Percentiles rank a stretch among this genome's conserved stretches.
Evolutionary conservation across 2,888 invertebrate species (phyloP).

Genomic region (Polydrusus cervinus): DNA sequence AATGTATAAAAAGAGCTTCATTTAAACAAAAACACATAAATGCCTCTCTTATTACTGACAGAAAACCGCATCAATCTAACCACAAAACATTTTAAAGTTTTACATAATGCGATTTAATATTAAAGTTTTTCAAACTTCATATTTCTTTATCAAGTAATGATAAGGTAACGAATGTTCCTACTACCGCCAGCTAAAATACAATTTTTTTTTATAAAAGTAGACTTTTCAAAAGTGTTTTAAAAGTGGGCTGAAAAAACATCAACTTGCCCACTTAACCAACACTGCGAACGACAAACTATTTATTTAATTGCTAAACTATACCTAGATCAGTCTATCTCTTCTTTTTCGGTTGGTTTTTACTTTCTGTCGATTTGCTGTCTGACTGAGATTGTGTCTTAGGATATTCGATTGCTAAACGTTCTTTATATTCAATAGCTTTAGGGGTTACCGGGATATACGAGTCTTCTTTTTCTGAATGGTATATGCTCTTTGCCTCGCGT

Average conservation of each 20-base stretch:
- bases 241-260: constrained; percentile 19
- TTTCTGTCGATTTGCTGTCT: constrained; percentile 11
- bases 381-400: constrained; percentile 32
- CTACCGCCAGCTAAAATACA: not conserved
- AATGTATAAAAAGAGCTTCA: constrained; percentile 57
- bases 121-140: not conserved
- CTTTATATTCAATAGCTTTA: constrained; percentile 54
- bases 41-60: constrained; percentile 48
- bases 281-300: constrained; percentile 14
- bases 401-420: constrained; percentile 40
- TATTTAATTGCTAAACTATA: constrained; percentile 11
- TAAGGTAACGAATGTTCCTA: not conserved
- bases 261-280: constrained; percentile 18
- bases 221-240: not conserved
- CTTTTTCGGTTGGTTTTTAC: constrained; percentile 29
- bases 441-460: constrained; percentile 65
- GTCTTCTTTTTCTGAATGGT: constrained; percentile 69
- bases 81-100: no score
- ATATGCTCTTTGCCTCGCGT: constrained; percentile 74
- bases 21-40: constrained; percentile 62
- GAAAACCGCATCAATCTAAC: not conserved
- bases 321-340: constrained; percentile 47
- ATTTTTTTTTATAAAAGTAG: constrained; percentile 5
- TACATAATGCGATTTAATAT: not conserved
- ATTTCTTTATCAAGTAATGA: not conserved